phyloP scores from a whole-genome alignment of 2,797 vertebrate genomes.

The Sebastes matsubarae region DNA sequence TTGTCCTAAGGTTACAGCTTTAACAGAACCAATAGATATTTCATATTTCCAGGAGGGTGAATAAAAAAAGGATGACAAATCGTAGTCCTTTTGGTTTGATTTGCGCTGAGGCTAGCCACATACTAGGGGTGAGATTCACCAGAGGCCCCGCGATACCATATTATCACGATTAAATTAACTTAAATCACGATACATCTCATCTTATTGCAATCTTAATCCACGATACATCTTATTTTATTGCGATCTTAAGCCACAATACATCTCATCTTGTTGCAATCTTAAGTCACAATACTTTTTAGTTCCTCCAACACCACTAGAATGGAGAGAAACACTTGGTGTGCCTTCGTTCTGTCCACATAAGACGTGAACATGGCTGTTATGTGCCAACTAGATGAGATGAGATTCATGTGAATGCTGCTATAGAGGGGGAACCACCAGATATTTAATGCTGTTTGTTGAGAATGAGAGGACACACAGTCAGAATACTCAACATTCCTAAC shows the following conservation, averaged over 20 bases:
- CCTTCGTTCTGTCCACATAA: not conserved
- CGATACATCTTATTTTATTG: too few relatives aligned
- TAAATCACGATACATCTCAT: too few relatives aligned
- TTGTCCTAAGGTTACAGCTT: not conserved
- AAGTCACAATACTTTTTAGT: not conserved
- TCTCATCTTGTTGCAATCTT: too few relatives aligned
- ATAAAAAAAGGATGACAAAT: too few relatives aligned
- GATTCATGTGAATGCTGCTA: not conserved
- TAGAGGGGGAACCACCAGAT: not conserved
- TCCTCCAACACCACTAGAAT: not conserved
- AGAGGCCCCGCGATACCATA: too few relatives aligned
- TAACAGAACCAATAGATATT: not conserved
- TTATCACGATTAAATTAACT: too few relatives aligned
- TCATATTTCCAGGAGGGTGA: not conserved
- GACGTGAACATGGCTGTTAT: not conserved
- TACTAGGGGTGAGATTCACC: too few relatives aligned
- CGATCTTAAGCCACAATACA: too few relatives aligned
- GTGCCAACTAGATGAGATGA: not conserved
- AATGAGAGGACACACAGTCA: not conserved
- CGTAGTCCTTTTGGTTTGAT: too few relatives aligned
- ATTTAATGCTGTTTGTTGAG: slow-evolving; percentile 4
- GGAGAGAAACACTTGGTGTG: not conserved
- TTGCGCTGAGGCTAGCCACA: too few relatives aligned
- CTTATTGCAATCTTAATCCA: too few relatives aligned
- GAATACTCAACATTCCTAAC: slow-evolving; percentile 19